Evolutionary conservation across 2,888 invertebrate species (phyloP), one percentile per base, ranked within the genome.

Genomic region (Agrotis segetum): DNA sequence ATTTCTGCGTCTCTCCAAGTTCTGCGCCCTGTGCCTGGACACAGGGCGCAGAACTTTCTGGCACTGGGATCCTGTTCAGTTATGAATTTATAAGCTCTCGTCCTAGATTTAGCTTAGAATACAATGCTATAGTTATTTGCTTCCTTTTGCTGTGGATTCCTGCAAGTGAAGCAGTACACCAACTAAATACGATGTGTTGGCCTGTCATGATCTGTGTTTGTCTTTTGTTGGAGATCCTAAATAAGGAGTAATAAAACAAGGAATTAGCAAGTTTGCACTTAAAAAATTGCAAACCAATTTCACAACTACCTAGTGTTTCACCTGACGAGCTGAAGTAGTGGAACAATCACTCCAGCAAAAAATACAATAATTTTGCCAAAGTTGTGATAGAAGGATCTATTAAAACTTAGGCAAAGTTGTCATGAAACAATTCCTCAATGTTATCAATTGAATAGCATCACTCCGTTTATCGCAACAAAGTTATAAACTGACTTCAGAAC

Each of bases 401-500:
- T 40, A 40, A 2, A 40, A 40, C 55, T 13, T 55, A 29, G 4
- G 55, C 55, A 17, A 29, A 29, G 24, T 55, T 55, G 16, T 55
- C 11, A 29, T n/a, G 19, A 58, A 58, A 50, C 40, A 65, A 50
- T 40, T 61, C 24, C 14, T 24, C 40, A n/a, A 21, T 44, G 17
- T 16, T 17, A n/a, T 49, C n/a, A 24, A 66, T 74, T 47, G 24
- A 13, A 21, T 49, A 74, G 29, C 14, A 73, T 13, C 24, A 58
- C 76, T 77, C 71, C 75, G 64, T 77, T 79, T 82, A 82, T 69
- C 65, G 72, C 77, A 79, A 84, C 79, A 77, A 74, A 76, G 75
- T 83, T 73, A 67, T 56, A 71, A 62, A 73, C 58, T 46, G 46
- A 59, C 66, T 74, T 19, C 40, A 73, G 59, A 67, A 71, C 70